Evolutionary conservation across 1,140 invertebrate genomes (phyloP), one percentile per base, ranked within the genome.

Genomic region (Brachionus manjavacas): DNA sequence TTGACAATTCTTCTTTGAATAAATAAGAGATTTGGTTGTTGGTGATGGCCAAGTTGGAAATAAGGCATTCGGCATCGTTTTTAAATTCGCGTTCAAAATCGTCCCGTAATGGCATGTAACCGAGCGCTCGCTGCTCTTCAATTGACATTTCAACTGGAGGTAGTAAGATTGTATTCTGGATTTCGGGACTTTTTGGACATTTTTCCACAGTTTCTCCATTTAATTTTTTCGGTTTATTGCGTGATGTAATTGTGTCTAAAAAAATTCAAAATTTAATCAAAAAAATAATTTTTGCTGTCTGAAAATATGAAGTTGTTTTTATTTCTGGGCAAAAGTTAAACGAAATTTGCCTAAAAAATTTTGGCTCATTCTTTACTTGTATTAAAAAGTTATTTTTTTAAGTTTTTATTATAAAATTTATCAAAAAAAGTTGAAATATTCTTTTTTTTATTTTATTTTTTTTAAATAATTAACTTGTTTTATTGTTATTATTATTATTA

Each of bases 31-130:
- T 11, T 68, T 85, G 74, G 64, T 84, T 81, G 49, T 66, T 70
- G 20, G 39, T 28, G 39, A 84, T 25, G 3, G 85, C 68, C 25
- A 60, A 52, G 55, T 79, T 76, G 74, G 84, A 52, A 25, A 81
- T 20, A 1, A 81, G 31, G 11, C 16, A 46, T 14, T 81, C 79
- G 52, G 79, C 64, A 16, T 81, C 79, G 16, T 81, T 81, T 60
- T 64, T 68, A 7, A 41, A 81, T 68, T 81, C 94, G 88, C 94
- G 93, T 91, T 98, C 96, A 92, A 96, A 98, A 89, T 97, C 96
- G 92, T 97, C 95, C 87, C 96, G 92, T 87, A 95, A 94, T 14
- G 95, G 94, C 94, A 96, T 96, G 86, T 96, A 98, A n/a, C 95
- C 95, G n/a, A 97, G 90, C 52, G 91, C 89, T 87, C 95, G 92